Percentiles rank a stretch among this genome's conserved stretches.
Conservation (phyloP, 1,140 invertebrate species). For the Bradynema listronoti region DNA sequence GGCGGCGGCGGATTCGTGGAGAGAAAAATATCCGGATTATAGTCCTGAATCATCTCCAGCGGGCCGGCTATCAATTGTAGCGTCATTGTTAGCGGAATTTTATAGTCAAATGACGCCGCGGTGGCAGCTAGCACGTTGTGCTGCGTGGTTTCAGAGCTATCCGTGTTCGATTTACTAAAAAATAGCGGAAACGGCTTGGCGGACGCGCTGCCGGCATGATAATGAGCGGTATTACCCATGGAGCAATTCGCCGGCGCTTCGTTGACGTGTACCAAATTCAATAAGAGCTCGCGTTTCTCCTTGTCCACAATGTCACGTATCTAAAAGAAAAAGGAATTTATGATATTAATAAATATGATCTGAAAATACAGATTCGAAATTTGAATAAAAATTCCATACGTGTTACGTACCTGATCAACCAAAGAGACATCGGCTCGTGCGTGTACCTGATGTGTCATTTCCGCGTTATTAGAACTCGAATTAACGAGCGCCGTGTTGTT, state of each 20-base stretch:
- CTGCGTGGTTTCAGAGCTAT: no score
- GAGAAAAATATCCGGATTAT: conserved; percentile 5
- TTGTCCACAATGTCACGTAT: conserved; percentile 27
- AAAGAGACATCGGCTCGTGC: no score
- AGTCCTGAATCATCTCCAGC: neutral
- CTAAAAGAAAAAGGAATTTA: neutral
- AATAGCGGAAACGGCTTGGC: neutral
- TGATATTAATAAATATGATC: no score
- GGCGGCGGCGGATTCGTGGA: neutral
- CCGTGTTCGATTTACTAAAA: no score
- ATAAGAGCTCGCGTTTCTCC: conserved; percentile 24
- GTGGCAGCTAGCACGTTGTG: no score
- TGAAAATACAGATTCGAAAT: no score
- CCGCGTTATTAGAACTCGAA: neutral
- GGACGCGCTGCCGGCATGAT: neutral
- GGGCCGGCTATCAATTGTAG: conserved; percentile 5
- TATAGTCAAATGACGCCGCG: neutral
- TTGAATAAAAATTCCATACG: no score
- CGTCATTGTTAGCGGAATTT: neutral
- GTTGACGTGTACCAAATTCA: neutral
- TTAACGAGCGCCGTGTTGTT: no score
- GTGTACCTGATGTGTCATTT: no score
- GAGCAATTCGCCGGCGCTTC: neutral
- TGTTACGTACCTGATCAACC: no score
- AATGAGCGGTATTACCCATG: neutral